phyloP scores from a whole-genome alignment of 2,888 invertebrate genomes.

The Epirrita christyi region DNA sequence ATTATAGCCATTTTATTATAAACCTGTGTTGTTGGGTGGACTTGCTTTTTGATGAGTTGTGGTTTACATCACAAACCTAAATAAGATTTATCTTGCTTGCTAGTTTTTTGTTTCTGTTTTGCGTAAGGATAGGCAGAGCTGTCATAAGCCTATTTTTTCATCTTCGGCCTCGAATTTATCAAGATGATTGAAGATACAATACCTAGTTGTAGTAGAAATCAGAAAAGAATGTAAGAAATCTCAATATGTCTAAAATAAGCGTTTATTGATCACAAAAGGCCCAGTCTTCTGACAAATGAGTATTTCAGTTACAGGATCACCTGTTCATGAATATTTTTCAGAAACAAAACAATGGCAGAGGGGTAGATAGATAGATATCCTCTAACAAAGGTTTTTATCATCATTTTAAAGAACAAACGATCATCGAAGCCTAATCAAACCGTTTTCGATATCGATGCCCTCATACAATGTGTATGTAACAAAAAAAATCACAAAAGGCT shows the following conservation, averaged over 20 bases:
- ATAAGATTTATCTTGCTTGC: no score
- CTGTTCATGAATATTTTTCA: conserved; percentile 20
- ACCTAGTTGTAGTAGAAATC: no score
- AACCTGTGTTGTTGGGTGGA: conserved; percentile 21
- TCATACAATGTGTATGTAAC: conserved; percentile 17
- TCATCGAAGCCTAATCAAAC: conserved; percentile 25
- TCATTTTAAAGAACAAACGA: conserved; percentile 11
- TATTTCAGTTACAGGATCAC: background rate
- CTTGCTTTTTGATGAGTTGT: background rate
- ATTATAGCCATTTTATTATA: conserved; percentile 26
- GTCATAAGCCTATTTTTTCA: no score
- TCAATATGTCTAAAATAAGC: no score
- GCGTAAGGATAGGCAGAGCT: no score
- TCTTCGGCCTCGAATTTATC: no score
- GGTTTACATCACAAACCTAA: no score
- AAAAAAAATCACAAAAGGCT: conserved; percentile 10
- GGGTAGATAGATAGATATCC: conserved; percentile 11
- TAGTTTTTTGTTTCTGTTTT: no score
- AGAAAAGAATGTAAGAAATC: no score
- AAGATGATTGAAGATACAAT: no score
- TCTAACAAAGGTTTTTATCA: conserved; percentile 20
- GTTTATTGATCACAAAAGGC: no score
- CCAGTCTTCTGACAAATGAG: no score
- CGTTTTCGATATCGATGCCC: conserved; percentile 19
- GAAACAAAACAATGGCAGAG: conserved; percentile 17